These are phyloP conservation scores for Nannobrachium achirus DNA, from an alignment of 2,113 vertebrate species.

Conservation along the genomic window DNA sequence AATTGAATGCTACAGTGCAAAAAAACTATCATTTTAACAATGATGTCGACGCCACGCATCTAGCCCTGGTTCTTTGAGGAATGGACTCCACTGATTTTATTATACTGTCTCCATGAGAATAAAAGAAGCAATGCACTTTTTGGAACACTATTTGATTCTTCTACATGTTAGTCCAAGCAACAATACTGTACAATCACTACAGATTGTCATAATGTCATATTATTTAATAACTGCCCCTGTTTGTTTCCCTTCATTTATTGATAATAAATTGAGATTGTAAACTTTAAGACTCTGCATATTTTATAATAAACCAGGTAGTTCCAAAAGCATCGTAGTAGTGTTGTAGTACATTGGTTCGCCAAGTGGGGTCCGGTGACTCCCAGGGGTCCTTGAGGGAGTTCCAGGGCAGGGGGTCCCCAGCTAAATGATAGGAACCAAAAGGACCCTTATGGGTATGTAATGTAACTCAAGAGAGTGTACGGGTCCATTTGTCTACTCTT, in stretches of 20 bases:
- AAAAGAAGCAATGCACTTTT: constrained; percentile 42
- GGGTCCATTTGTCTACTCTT: too few species aligned
- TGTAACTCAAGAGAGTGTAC: too few species aligned
- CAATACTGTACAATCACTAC: constrained; percentile 43
- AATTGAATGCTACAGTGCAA: constrained; percentile 7
- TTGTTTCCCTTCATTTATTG: constrained; percentile 27
- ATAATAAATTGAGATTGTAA: constrained; percentile 47
- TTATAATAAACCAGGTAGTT: background rate
- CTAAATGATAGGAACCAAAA: too few species aligned
- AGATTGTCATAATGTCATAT: constrained; percentile 16
- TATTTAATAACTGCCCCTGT: constrained; percentile 26
- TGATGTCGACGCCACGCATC: background rate
- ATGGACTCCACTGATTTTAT: background rate
- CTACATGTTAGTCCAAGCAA: constrained; percentile 18
- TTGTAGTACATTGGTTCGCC: too few species aligned
- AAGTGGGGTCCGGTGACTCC: too few species aligned
- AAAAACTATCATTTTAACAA: constrained; percentile 16
- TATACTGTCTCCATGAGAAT: constrained; percentile 45
- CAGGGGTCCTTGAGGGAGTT: too few species aligned
- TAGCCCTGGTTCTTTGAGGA: too few species aligned
- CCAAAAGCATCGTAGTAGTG: too few species aligned
- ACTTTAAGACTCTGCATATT: background rate
- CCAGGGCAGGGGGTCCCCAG: too few species aligned
- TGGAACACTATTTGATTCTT: constrained; percentile 19
- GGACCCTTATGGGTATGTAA: too few species aligned